Conservation (phyloP, 2,797 vertebrate species). For the Lerista edwardsae region DNA sequence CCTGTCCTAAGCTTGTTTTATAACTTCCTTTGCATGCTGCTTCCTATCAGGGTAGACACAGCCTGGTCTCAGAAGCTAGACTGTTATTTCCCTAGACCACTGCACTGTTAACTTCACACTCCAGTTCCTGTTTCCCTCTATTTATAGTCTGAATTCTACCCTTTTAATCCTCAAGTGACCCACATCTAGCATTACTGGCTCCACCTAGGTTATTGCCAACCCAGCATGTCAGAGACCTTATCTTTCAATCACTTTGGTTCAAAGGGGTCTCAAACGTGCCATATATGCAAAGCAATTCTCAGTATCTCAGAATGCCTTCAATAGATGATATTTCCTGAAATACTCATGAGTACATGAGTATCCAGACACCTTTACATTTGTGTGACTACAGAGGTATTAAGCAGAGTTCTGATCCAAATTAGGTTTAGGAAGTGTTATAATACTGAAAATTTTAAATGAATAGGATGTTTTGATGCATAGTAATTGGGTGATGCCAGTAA, state of each 20-base stretch:
- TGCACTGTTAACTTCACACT: conserved; percentile 28
- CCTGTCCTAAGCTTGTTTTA: background rate
- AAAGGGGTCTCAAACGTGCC: conserved; percentile 21
- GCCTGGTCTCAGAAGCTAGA: conserved; percentile 11
- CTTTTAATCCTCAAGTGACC: conserved; percentile 30
- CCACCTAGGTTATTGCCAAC: conserved; percentile 16
- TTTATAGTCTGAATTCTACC: conserved; percentile 25
- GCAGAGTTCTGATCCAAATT: background rate
- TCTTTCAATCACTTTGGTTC: conserved; percentile 27
- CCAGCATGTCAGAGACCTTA: conserved; percentile 38
- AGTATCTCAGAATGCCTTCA: background rate
- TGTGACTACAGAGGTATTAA: background rate
- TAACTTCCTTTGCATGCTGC: background rate
- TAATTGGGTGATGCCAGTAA: background rate
- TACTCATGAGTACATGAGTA: background rate
- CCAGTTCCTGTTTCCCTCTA: conserved; percentile 25
- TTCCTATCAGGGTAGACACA: conserved; percentile 7
- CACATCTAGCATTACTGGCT: conserved; percentile 24
- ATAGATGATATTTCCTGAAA: conserved; percentile 3
- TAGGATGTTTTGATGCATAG: background rate
- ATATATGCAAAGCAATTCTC: conserved; percentile 7
- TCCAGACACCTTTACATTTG: background rate
- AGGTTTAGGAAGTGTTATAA: background rate
- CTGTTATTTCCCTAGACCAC: conserved; percentile 24
- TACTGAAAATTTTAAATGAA: conserved; percentile 17